A percentile compares a stretch with the other conserved stretches of the same genome.
phyloP scores from a whole-genome alignment of 2,113 vertebrate species.

The Sinosuthora webbiana region DNA sequence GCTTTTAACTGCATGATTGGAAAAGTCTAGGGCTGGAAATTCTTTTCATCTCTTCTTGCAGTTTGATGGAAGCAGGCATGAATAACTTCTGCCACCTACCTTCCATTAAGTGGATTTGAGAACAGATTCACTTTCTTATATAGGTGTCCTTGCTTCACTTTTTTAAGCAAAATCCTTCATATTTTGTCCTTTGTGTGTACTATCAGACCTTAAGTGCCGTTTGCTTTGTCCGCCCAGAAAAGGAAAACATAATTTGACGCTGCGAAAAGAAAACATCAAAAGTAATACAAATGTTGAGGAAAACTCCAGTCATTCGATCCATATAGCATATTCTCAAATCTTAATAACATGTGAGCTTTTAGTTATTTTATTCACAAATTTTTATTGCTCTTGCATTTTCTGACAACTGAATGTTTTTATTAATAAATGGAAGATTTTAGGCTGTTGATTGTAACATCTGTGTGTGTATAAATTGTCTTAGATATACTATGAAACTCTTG shows the following conservation, averaged over 20 bases:
- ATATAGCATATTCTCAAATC: neutral
- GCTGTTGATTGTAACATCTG: neutral
- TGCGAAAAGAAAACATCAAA: neutral
- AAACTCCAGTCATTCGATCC: conserved; percentile 21
- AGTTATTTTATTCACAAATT: neutral
- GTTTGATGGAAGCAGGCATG: neutral
- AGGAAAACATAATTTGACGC: neutral
- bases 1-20: conserved; percentile 16
- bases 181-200: neutral
- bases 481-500: neutral
- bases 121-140: neutral
- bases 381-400: neutral
- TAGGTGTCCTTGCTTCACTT: neutral
- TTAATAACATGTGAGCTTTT: neutral
- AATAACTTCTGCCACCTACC: neutral
- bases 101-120: neutral
- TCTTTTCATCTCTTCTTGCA: neutral
- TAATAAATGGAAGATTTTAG: neutral
- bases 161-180: neutral
- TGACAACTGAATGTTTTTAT: neutral
- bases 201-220: neutral
- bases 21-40: neutral
- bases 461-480: neutral
- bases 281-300: neutral
- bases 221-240: neutral